Conservation (phyloP, 2,113 vertebrate species). For the Trematocara marginatum region DNA sequence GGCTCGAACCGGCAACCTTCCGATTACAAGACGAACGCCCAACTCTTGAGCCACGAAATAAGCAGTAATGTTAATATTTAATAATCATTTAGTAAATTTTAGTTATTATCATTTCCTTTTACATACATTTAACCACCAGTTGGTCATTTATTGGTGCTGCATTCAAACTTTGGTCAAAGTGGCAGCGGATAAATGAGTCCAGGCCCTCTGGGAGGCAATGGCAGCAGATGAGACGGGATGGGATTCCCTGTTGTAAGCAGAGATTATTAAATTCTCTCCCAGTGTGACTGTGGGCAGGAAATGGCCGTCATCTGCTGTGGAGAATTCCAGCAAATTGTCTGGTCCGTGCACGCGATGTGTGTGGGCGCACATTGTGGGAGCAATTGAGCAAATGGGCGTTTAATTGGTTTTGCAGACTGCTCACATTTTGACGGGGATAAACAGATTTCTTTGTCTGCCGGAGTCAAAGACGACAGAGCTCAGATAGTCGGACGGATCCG, state of each 20-base stretch:
- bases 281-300: constrained; percentile 15
- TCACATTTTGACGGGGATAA: constrained; percentile 37
- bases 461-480: constrained; percentile 4
- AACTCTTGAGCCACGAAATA: neutral
- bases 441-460: constrained; percentile 45
- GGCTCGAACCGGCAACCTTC: too few species aligned
- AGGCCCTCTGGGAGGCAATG: neutral
- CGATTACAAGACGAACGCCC: too few species aligned
- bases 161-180: neutral
- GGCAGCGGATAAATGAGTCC: neutral
- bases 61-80: neutral
- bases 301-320: neutral
- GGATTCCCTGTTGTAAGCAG: constrained; percentile 6
- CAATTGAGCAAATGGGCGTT: constrained; percentile 39
- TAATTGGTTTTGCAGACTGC: constrained; percentile 47
- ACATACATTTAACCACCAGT: neutral
- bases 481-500: neutral
- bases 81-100: neutral
- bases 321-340: constrained; percentile 12
- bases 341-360: neutral
- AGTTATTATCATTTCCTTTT: neutral
- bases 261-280: neutral
- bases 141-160: neutral
- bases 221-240: neutral
- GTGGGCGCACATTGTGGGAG: constrained; percentile 9